These are phyloP conservation scores for Tenthredo mesomela DNA, from an alignment of 2,888 invertebrate genomes.

Conservation along the genomic window DNA sequence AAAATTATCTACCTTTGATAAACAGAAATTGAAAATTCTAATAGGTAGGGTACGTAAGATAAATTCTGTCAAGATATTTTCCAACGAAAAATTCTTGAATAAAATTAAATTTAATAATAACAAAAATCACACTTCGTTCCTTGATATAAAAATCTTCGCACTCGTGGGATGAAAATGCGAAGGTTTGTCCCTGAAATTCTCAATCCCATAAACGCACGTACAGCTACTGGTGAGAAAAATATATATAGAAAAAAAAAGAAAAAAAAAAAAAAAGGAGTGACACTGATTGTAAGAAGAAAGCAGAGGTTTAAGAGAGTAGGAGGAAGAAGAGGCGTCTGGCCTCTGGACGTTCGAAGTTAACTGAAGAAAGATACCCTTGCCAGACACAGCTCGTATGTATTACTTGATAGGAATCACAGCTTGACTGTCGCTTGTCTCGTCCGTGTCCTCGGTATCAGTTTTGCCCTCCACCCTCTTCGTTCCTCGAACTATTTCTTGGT, in stretches of 20 bases:
- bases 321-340: conserved; percentile 4
- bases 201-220: background rate
- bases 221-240: background rate
- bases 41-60: background rate
- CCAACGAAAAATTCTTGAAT: background rate
- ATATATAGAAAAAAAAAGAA: conserved; percentile 1
- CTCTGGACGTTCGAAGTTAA: conserved; percentile 10
- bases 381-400: conserved; percentile 10
- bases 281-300: conserved; percentile 11
- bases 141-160: background rate
- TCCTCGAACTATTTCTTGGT: conserved; percentile 20
- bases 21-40: background rate
- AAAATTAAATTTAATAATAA: background rate
- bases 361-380: conserved; percentile 35
- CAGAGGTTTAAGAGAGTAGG: background rate
- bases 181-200: conserved; percentile 3
- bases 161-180: background rate
- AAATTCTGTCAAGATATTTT: background rate
- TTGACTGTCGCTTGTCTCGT: conserved; percentile 36
- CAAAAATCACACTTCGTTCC: background rate
- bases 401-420: conserved; percentile 42
- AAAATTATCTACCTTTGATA: background rate
- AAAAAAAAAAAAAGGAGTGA: background rate
- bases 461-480: conserved; percentile 35
- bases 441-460: conserved; percentile 37